Evolutionary conservation across 2,113 vertebrate species (phyloP).

Genomic region (Silurus asotus): DNA sequence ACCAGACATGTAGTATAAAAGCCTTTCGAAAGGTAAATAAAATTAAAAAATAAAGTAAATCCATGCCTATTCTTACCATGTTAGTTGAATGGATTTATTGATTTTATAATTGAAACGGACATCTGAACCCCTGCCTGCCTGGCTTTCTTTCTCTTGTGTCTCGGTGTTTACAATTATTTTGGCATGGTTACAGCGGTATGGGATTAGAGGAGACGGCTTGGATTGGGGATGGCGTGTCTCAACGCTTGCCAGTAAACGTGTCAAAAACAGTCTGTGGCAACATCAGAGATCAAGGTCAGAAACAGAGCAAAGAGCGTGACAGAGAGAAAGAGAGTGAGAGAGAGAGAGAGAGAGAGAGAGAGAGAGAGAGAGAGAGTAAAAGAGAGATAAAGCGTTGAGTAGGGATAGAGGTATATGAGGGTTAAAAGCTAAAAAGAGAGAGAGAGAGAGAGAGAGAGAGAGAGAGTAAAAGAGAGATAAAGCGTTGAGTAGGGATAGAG

Average conservation of each 20-base stretch:
- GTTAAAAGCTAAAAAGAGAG: not conserved
- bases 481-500: too few relatives aligned
- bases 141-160: not conserved
- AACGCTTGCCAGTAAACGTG: conserved; percentile 47
- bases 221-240: not conserved
- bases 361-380: conserved; percentile 27
- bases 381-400: not conserved
- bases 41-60: not conserved
- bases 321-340: conserved; percentile 13
- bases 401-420: not conserved
- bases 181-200: not conserved
- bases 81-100: not conserved
- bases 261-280: conserved; percentile 58
- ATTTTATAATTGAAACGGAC: not conserved
- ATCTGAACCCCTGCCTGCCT: not conserved
- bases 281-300: conserved; percentile 65
- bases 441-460: conserved; percentile 38
- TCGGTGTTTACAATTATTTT: too few relatives aligned
- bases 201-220: not conserved
- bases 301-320: not conserved
- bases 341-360: too few relatives aligned
- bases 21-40: not conserved
- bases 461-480: not conserved
- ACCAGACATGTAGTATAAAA: not conserved
- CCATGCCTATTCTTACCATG: not conserved